These are phyloP conservation scores for Campylomormyrus tamandua DNA, from an alignment of 2,113 vertebrate genomes.

Conservation along the genomic window DNA sequence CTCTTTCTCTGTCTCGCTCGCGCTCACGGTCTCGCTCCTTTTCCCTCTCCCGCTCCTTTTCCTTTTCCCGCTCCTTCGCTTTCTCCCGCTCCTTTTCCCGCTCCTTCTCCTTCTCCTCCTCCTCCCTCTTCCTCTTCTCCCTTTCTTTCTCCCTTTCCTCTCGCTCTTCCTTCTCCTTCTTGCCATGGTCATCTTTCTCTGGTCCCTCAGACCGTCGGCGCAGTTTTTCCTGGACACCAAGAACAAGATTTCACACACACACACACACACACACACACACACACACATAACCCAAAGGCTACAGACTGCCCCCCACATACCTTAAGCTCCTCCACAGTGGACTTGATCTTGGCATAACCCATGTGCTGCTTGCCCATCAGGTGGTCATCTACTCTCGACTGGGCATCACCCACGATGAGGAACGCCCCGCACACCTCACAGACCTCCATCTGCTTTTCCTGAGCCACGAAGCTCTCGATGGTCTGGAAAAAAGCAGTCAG, in stretches of 20 bases:
- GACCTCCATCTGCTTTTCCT: constrained; percentile 99
- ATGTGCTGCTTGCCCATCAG: constrained; percentile 99
- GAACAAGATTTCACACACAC: neutral
- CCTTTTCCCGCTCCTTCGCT: constrained; percentile 70
- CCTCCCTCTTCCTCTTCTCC: constrained; percentile 73
- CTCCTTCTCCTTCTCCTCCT: constrained; percentile 57
- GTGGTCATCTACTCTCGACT: constrained; percentile 95
- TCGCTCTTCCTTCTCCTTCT: constrained; percentile 43
- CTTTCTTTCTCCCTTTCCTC: constrained; percentile 49
- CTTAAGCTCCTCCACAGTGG: constrained; percentile 95
- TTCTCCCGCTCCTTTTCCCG: constrained; percentile 66
- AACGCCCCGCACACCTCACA: constrained; percentile 98
- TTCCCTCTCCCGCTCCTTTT: constrained; percentile 68
- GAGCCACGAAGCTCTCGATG: constrained; percentile 96
- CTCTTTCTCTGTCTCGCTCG: constrained; percentile 36
- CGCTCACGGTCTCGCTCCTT: constrained; percentile 68
- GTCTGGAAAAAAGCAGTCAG: constrained; percentile 60
- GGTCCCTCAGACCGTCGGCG: constrained; percentile 62
- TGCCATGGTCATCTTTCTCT: constrained; percentile 59
- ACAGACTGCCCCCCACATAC: constrained; percentile 51
- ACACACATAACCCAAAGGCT: neutral
- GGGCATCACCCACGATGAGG: constrained; percentile 94
- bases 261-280: neutral
- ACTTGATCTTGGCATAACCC: constrained; percentile 99
- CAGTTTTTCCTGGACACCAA: constrained; percentile 60